Percentiles rank a stretch among this genome's conserved stretches.
Conservation (phyloP, 2,888 invertebrate species). For the Cryptocephalus primarius region DNA sequence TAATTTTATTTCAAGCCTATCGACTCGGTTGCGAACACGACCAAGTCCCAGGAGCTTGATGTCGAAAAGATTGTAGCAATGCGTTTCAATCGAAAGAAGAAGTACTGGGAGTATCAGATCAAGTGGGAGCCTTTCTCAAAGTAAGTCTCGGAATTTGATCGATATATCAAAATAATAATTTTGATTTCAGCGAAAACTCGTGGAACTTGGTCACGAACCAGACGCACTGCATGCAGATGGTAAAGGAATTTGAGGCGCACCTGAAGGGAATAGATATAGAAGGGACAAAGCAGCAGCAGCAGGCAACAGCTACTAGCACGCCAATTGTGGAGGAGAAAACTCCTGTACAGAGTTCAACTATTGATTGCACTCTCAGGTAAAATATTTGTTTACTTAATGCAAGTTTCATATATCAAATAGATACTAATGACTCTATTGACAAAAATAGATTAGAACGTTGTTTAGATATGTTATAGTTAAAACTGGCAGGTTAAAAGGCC, state of each 20-base stretch:
- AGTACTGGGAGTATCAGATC: slow-evolving; percentile 70
- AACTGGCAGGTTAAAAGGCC: too few species aligned
- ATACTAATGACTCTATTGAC: too few species aligned
- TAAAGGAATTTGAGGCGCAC: slow-evolving; percentile 73
- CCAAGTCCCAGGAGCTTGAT: slow-evolving; percentile 48
- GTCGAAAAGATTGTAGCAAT: slow-evolving; percentile 79
- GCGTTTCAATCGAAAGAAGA: slow-evolving; percentile 64
- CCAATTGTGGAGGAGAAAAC: background rate
- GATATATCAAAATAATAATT: background rate
- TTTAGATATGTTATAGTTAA: too few species aligned
- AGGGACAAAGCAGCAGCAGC: slow-evolving; percentile 29
- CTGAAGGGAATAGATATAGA: slow-evolving; percentile 56
- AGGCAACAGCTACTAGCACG: slow-evolving; percentile 24
- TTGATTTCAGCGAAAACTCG: slow-evolving; percentile 55
- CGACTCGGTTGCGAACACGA: slow-evolving; percentile 15
- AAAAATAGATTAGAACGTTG: too few species aligned
- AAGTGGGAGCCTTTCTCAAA: slow-evolving; percentile 77
- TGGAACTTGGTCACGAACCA: slow-evolving; percentile 76
- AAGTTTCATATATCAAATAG: too few species aligned
- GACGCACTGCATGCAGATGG: slow-evolving; percentile 61
- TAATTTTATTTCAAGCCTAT: slow-evolving; percentile 7
- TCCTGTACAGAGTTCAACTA: background rate
- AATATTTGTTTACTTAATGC: background rate
- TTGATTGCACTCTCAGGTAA: background rate
- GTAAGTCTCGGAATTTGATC: slow-evolving; percentile 17